Evolutionary conservation across 1,140 invertebrate genomes (phyloP), one percentile per base, ranked within the genome.

Genomic region (Gonatopus flavifemur): DNA sequence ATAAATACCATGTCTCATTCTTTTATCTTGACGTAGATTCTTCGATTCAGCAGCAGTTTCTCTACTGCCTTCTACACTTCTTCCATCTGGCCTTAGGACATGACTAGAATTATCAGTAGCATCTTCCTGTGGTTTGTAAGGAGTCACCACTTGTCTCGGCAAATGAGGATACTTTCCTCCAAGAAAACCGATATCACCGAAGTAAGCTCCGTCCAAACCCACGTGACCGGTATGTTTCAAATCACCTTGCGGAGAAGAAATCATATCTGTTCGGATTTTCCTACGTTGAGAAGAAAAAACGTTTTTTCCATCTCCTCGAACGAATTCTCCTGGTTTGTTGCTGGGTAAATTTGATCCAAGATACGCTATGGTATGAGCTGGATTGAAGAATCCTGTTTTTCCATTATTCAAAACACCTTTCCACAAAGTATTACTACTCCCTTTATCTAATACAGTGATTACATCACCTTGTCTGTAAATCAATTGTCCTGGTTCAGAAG

Each of bases 211-310:
- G 75, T 98, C 96, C 10, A 96, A 81, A 2, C 97, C 96, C 3
- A 98, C 93, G 73, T 99, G 96, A 1, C 76, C 93, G 0, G 94
- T 98, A 69, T 98, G 96, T 67, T 96, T 94, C 0, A 98, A 84
- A 77, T 98, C 96, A 25, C 94, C 95, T 73, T 98, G 93, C 0
- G 97, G 96, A 22, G 88, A 86, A 9, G 94, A 96, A 57, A 98
- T 99, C 94, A 98, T 95, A 65, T 95, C 93, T 0, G 89, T 86
- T 39, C 89, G 81, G 44, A 95, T 81, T 57, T 88, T 86, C 33
- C 88, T 80, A 49, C 86, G 75, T 45, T 83, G 79, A 2, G 83
- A 86, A 0, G 85, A 82, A 59, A 84, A 83, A 0, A 68, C 68
- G 24, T 77, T 79, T 57, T 74, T 79, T 64, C 84, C 84, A 51